These are phyloP conservation scores for Percopsis transmontana DNA, from an alignment of 2,113 vertebrate species.

Conservation along the genomic window DNA sequence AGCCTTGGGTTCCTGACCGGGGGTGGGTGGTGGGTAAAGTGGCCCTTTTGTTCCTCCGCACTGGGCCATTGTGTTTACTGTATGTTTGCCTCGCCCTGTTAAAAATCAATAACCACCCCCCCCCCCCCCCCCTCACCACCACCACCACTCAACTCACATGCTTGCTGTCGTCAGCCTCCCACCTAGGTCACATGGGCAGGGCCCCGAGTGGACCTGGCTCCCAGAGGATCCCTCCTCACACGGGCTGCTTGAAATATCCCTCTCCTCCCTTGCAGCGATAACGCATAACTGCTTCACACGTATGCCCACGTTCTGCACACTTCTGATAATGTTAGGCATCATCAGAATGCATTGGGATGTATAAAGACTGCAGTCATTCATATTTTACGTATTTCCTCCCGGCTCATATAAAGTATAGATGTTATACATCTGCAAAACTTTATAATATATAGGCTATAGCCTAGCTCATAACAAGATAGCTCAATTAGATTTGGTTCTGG, in stretches of 20 bases:
- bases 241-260: constrained; percentile 25
- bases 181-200: constrained; percentile 59
- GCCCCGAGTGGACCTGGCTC: constrained; percentile 34
- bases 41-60: constrained; percentile 62
- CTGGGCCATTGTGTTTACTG: constrained; percentile 30
- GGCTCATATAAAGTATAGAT: too few relatives aligned
- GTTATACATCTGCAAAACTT: too few relatives aligned
- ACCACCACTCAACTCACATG: constrained; percentile 56
- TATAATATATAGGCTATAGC: too few relatives aligned
- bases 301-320: too few relatives aligned
- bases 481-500: too few relatives aligned
- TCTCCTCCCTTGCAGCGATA: not conserved
- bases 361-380: too few relatives aligned
- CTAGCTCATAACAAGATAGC: too few relatives aligned
- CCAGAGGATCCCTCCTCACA: constrained; percentile 16
- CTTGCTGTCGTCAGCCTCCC: constrained; percentile 65
- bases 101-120: constrained; percentile 60
- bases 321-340: too few relatives aligned
- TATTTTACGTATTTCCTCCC: too few relatives aligned
- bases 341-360: too few relatives aligned
- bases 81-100: constrained; percentile 23
- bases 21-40: constrained; percentile 47
- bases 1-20: constrained; percentile 56
- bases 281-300: too few relatives aligned
- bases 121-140: not conserved